A percentile compares a stretch with the other conserved stretches of the same genome.
These are phyloP conservation scores for Melolontha melolontha DNA, from an alignment of 2,888 invertebrate genomes.

Conservation along the genomic window DNA sequence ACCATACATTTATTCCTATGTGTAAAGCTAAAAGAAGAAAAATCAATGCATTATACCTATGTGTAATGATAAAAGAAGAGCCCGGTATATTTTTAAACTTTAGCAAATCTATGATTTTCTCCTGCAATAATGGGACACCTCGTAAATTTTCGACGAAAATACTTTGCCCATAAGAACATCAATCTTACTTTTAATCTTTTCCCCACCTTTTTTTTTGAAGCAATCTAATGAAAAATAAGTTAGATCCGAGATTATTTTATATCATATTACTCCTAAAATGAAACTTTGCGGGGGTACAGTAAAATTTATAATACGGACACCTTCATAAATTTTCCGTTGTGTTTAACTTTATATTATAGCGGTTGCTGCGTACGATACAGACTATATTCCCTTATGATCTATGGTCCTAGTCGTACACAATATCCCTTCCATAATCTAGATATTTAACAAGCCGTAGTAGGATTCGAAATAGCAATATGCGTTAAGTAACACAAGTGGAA, in stretches of 20 bases:
- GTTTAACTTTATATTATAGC: slow-evolving; percentile 7
- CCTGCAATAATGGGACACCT: too few relatives aligned
- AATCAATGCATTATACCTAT: too few relatives aligned
- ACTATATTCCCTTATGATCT: slow-evolving; percentile 13
- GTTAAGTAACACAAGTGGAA: background rate
- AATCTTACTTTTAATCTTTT: too few relatives aligned
- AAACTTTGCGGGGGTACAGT: background rate
- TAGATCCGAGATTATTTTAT: background rate
- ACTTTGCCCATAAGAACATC: too few relatives aligned
- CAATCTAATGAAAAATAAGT: background rate
- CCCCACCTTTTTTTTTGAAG: background rate
- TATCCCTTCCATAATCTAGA: background rate
- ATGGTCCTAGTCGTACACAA: background rate
- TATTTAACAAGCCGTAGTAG: slow-evolving; percentile 15
- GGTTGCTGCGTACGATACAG: slow-evolving; percentile 7
- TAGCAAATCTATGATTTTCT: too few relatives aligned
- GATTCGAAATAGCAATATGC: background rate
- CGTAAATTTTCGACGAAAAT: too few relatives aligned
- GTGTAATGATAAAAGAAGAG: too few relatives aligned
- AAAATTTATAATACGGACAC: slow-evolving; percentile 13
- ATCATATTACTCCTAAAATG: background rate
- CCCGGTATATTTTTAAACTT: too few relatives aligned
- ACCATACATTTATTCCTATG: too few relatives aligned
- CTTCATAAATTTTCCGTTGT: slow-evolving; percentile 18
- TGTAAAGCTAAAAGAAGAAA: too few relatives aligned